Evolutionary conservation across 2,888 invertebrate species (phyloP), one percentile per base, ranked within the genome.

Genomic region (Pemphredon lugubris): DNA sequence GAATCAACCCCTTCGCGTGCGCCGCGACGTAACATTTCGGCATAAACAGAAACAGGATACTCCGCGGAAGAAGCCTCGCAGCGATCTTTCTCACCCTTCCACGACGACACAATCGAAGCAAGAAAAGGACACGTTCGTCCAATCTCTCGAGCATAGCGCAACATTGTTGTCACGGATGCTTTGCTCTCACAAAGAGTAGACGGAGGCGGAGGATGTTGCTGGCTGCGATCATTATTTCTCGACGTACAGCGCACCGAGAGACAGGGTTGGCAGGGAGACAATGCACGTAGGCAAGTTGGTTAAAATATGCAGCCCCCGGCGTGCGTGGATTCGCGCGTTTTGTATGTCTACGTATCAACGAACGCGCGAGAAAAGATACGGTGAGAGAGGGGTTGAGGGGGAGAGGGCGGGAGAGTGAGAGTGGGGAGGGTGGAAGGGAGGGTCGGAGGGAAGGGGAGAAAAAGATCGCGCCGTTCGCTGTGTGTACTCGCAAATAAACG

Each of bases 221-320:
- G 66, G 74, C 30, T 64, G 64, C 63, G 73, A 72, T 82, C 79
- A 79, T 82, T 80, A 84, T 82, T 81, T 76, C 53, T 51, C 73
- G 65, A 61, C 61, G 73, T 63, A 58, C 30, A 57, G 55, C n/a
- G n/a, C 53, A 58, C 21, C 30, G 59, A 58, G 66, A 64, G 66
- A 67, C 48, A 64, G 63, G 39, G 67, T 64, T 55, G 63, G 55
- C 30, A 63, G 37, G 68, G 72, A 81, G 77, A 86, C 84, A 84
- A 86, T 84, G 73, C 67, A 14, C 66, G 63, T 72, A 66, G 75
- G 76, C 82, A 86, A 84, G 82, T 84, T 82, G 85, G 83, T 85
- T 85, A 83, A 86, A 86, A 86, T 84, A 85, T 84, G 84, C 85
- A 83, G 82, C 82, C 80, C 73, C 76, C 75, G 61, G 77, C 70